Percentiles rank a stretch among this genome's conserved stretches.
Evolutionary conservation across 2,797 vertebrate species (phyloP).

Genomic region (Erithacus rubecula): DNA sequence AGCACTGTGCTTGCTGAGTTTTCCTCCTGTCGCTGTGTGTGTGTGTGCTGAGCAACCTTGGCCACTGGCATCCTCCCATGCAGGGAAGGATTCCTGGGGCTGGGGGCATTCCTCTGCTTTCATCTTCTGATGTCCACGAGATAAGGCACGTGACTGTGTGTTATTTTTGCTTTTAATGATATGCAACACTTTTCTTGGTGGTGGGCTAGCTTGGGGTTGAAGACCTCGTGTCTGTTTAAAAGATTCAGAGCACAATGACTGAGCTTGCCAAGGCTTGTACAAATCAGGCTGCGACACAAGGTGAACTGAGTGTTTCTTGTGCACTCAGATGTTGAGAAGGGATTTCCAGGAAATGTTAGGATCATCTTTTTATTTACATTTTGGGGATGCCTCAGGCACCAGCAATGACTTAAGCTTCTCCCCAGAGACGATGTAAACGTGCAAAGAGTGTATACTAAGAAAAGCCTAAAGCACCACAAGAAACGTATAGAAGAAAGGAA

Average conservation of each 20-base stretch:
- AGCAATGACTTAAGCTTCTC: background rate
- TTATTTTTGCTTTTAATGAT: background rate
- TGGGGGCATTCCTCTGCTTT: background rate
- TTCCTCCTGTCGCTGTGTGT: rapidly evolving
- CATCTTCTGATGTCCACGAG: background rate
- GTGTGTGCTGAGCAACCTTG: background rate
- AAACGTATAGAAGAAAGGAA: background rate
- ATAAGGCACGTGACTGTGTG: background rate
- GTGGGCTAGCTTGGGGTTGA: background rate
- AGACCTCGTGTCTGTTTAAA: background rate
- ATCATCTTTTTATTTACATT: background rate
- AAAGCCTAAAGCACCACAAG: background rate
- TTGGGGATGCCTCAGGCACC: background rate
- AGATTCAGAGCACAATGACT: background rate
- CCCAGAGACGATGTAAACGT: background rate
- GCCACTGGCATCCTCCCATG: background rate
- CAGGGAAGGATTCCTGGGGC: background rate
- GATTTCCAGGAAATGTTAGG: background rate
- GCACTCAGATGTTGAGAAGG: background rate
- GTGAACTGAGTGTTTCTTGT: background rate
- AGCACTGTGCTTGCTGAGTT: background rate
- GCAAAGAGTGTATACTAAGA: background rate
- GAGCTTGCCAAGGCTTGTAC: background rate
- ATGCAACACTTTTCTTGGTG: background rate
- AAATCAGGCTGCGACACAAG: background rate